These are phyloP conservation scores for Holacanthus passer DNA, from an alignment of 2,113 vertebrate species.

Conservation along the genomic window DNA sequence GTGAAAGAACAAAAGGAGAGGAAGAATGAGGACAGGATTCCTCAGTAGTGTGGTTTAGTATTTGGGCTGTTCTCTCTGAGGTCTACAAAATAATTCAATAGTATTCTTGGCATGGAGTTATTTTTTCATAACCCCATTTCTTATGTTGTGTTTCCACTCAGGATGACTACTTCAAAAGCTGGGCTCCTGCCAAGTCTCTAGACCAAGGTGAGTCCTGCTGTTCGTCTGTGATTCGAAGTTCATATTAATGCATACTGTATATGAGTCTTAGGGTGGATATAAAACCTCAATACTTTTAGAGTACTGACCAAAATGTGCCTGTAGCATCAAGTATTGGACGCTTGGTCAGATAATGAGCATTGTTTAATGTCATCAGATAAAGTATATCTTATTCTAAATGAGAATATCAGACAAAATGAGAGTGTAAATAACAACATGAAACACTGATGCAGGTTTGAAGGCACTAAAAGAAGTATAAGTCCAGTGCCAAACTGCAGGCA, in stretches of 20 bases:
- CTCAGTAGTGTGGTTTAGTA: constrained; percentile 14
- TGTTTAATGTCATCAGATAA: background rate
- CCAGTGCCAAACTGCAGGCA: no score
- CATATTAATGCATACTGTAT: constrained; percentile 8
- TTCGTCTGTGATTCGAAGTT: constrained; percentile 15
- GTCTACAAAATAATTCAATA: constrained; percentile 52
- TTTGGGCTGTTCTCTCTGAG: constrained; percentile 14
- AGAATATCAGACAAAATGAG: background rate
- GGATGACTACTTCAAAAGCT: constrained; percentile 84
- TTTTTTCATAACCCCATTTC: constrained; percentile 52
- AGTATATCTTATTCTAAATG: background rate
- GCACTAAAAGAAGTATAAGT: no score
- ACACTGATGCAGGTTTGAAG: background rate
- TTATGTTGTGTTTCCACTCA: constrained; percentile 65
- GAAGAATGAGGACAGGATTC: constrained; percentile 19
- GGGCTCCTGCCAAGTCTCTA: constrained; percentile 78
- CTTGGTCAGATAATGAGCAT: background rate
- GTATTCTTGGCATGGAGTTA: constrained; percentile 15
- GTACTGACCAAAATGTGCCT: background rate
- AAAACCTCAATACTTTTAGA: background rate
- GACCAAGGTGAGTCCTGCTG: constrained; percentile 76
- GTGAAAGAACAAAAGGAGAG: background rate
- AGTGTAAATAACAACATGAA: background rate
- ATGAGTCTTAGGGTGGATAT: background rate
- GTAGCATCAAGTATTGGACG: background rate